These are phyloP conservation scores for Mystacides longicornis DNA, from an alignment of 2,888 invertebrate genomes.

Conservation along the genomic window DNA sequence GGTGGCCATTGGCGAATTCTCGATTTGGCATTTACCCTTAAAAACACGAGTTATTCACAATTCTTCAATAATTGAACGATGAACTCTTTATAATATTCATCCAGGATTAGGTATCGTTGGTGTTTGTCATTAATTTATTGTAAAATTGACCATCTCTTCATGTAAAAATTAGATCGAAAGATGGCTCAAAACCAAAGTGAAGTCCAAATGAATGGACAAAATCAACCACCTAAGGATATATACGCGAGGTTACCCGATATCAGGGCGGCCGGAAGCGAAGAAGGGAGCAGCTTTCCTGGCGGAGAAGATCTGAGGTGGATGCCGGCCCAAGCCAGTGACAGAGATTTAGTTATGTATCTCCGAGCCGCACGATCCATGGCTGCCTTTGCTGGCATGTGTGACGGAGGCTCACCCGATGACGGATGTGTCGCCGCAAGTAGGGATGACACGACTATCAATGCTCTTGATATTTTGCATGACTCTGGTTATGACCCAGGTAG, in stretches of 20 bases:
- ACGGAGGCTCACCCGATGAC: conserved; percentile 94
- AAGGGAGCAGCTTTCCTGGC: conserved; percentile 39
- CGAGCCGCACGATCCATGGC: conserved; percentile 96
- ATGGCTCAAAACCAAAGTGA: conserved; percentile 51
- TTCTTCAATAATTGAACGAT: conserved; percentile 1
- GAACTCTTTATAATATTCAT: background rate
- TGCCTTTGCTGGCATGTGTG: conserved; percentile 98
- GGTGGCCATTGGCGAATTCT: conserved; percentile 53
- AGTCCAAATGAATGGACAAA: conserved; percentile 48
- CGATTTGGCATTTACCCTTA: conserved; percentile 34
- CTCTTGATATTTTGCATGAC: conserved; percentile 91
- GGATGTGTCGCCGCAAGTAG: conserved; percentile 94
- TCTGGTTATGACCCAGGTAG: conserved; percentile 94
- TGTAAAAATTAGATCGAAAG: conserved; percentile 32
- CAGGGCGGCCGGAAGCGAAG: conserved; percentile 46
- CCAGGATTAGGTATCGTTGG: background rate
- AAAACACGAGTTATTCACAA: background rate
- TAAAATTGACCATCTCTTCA: background rate
- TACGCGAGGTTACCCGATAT: conserved; percentile 52
- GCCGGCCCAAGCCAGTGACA: conserved; percentile 87
- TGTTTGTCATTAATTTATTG: conserved; percentile 28
- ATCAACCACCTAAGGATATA: conserved; percentile 47
- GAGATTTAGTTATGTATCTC: conserved; percentile 95
- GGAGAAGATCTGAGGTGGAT: conserved; percentile 91
- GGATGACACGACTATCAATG: conserved; percentile 96